Conservation (phyloP, 2,113 vertebrate genomes). For the Rallus limicola region DNA sequence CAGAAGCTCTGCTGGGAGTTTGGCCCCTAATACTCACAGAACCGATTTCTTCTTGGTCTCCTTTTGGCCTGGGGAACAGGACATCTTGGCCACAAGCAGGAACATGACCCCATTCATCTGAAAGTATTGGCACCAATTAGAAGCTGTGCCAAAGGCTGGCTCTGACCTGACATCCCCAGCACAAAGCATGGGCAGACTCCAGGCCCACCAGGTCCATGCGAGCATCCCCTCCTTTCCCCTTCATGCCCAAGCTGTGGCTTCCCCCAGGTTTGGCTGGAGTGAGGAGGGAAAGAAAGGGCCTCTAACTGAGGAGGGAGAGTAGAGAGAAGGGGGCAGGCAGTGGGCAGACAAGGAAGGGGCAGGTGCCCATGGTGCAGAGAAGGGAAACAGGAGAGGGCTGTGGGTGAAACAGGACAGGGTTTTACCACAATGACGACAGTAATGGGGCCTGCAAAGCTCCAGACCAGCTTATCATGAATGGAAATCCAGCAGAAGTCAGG, state of each 20-base stretch:
- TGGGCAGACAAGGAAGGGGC: not conserved
- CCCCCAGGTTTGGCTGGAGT: not conserved
- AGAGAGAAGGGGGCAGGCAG: constrained; percentile 24
- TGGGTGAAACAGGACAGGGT: constrained; percentile 43
- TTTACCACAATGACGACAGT: constrained; percentile 93
- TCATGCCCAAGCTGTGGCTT: not conserved
- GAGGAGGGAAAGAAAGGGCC: not conserved
- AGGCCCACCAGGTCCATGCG: not conserved
- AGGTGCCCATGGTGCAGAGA: not conserved
- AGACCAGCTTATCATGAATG: constrained; percentile 95
- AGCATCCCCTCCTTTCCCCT: not conserved
- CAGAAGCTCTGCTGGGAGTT: not conserved
- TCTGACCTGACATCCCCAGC: constrained; percentile 4
- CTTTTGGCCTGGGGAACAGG: constrained; percentile 91
- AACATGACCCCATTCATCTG: constrained; percentile 95
- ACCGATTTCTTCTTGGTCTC: constrained; percentile 94
- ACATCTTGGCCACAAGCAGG: constrained; percentile 90
- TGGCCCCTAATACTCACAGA: constrained; percentile 85
- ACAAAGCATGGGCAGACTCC: not conserved
- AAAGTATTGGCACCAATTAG: constrained; percentile 54
- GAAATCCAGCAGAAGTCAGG: constrained; percentile 99
- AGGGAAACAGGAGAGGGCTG: not conserved
- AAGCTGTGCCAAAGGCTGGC: not conserved
- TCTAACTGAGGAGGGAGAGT: not conserved
- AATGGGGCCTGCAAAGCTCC: constrained; percentile 97